Evolutionary conservation across 2,888 invertebrate genomes (phyloP).

Genomic region (Hydriomena furcata): DNA sequence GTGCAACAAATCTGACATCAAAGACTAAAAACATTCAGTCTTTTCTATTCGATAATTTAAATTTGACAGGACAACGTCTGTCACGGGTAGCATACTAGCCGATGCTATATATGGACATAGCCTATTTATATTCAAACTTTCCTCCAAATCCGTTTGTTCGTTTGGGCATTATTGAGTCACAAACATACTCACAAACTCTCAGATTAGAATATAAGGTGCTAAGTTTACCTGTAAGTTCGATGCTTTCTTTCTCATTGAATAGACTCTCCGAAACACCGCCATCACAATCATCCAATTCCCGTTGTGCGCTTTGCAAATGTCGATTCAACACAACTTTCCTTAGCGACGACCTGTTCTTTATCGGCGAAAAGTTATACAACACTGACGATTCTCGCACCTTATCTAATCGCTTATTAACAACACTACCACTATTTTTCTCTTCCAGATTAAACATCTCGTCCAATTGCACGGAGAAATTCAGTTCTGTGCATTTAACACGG

Average conservation of each 20-base stretch:
- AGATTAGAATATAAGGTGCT: too few species aligned
- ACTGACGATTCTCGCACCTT: conserved; percentile 53
- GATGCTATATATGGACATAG: too few species aligned
- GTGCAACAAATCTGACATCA: too few species aligned
- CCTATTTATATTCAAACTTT: too few species aligned
- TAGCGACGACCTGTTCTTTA: conserved; percentile 59
- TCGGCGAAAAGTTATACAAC: conserved; percentile 62
- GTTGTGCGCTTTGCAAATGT: conserved; percentile 43
- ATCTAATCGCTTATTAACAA: conserved; percentile 39
- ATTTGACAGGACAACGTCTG: too few species aligned
- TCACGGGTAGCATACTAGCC: too few species aligned
- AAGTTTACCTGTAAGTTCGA: conserved; percentile 68
- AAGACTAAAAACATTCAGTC: too few species aligned
- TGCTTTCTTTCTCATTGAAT: conserved; percentile 60
- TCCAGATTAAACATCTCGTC: conserved; percentile 59
- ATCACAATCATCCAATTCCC: conserved; percentile 32
- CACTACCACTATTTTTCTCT: conserved; percentile 23
- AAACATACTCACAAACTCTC: neutral
- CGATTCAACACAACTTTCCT: conserved; percentile 62
- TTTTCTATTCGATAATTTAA: too few species aligned
- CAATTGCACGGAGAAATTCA: conserved; percentile 69
- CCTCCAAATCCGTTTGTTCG: too few species aligned
- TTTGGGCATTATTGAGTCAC: too few species aligned
- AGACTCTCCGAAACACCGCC: conserved; percentile 39
- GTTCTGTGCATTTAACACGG: conserved; percentile 51